These are phyloP conservation scores for Lophochroa leadbeateri DNA, from an alignment of 2,113 vertebrate species.

Conservation along the genomic window DNA sequence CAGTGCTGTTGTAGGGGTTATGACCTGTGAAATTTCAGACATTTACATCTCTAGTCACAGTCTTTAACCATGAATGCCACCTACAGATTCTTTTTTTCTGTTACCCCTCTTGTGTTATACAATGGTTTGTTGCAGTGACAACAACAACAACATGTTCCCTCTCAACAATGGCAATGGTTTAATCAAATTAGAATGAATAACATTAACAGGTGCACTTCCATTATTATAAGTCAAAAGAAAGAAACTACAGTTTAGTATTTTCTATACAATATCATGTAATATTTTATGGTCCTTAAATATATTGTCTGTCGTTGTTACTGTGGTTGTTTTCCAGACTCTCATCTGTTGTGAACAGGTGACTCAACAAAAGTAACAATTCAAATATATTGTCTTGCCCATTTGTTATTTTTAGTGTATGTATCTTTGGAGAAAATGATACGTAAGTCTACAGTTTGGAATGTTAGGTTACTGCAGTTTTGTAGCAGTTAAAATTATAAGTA, in stretches of 20 bases:
- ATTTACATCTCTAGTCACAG: not conserved
- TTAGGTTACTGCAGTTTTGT: not conserved
- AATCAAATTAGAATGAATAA: not conserved
- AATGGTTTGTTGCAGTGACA: not conserved
- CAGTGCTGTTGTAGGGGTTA: not conserved
- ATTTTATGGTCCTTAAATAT: not conserved
- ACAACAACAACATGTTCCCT: not conserved
- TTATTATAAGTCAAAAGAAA: not conserved
- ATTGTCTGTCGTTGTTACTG: not conserved
- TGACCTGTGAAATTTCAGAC: not conserved
- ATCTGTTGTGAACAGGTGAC: not conserved
- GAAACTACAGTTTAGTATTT: not conserved
- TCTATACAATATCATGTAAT: not conserved
- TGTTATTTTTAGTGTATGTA: not conserved
- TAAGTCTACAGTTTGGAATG: not conserved
- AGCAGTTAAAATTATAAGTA: not conserved
- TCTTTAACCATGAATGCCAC: not conserved
- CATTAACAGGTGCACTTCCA: not conserved
- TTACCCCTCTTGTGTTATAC: not conserved
- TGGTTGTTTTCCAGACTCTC: not conserved
- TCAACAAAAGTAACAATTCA: not conserved
- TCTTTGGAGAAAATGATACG: not conserved
- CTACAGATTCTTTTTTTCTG: not conserved
- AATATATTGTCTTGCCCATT: not conserved
- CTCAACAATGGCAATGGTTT: not conserved